A percentile compares a stretch with the other conserved stretches of the same genome.
phyloP scores from a whole-genome alignment of 2,113 vertebrate species.

The Heteronetta atricapilla region DNA sequence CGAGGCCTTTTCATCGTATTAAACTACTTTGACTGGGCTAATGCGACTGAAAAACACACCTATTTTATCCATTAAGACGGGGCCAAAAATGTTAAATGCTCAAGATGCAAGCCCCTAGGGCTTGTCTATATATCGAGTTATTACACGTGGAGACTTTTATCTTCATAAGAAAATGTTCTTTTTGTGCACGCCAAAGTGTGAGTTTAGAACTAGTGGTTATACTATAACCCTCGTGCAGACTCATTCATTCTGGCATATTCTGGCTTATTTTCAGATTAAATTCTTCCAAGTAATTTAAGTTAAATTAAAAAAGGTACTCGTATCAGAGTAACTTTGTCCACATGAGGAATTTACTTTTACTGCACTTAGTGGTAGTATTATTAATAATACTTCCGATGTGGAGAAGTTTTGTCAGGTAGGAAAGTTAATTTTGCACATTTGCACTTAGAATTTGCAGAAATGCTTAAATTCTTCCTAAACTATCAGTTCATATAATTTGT shows the following conservation, averaged over 20 bases:
- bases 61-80: constrained; percentile 56
- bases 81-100: constrained; percentile 68
- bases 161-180: constrained; percentile 53
- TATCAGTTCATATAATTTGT: not conserved
- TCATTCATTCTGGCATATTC: not conserved
- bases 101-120: constrained; percentile 59
- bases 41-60: constrained; percentile 54
- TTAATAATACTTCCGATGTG: not conserved
- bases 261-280: not conserved
- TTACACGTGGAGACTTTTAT: constrained; percentile 70
- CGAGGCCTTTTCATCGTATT: constrained; percentile 39
- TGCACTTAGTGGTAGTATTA: not conserved
- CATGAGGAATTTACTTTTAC: not conserved
- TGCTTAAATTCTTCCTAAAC: not conserved
- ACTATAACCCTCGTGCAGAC: not conserved
- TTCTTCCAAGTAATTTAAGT: not conserved
- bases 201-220: constrained; percentile 48
- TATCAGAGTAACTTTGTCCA: not conserved
- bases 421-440: constrained; percentile 10
- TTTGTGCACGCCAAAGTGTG: constrained; percentile 45
- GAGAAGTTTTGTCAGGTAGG: not conserved
- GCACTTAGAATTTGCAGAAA: not conserved
- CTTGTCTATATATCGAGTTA: constrained; percentile 66
- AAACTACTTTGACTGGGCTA: constrained; percentile 50
- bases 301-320: not conserved